Evolutionary conservation across 2,797 vertebrate species (phyloP).

Genomic region (Psittacula derbiana): DNA sequence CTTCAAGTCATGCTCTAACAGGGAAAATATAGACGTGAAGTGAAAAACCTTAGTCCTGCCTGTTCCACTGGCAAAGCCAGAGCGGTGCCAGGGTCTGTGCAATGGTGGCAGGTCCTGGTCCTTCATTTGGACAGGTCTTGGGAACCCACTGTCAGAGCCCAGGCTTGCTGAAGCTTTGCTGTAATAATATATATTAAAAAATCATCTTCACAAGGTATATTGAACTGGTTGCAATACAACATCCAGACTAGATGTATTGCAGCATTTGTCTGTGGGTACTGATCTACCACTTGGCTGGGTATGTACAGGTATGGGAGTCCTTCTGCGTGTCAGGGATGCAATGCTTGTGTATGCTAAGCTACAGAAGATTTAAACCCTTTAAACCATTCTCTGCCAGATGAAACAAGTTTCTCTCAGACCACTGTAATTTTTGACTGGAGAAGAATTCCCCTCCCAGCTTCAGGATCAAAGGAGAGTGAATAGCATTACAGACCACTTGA

Average conservation of each 20-base stretch:
- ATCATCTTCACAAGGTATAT: not conserved
- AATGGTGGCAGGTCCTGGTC: accelerated
- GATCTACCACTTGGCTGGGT: not conserved
- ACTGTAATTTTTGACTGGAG: not conserved
- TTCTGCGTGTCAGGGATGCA: accelerated
- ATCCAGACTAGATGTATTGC: not conserved
- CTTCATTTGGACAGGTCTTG: accelerated
- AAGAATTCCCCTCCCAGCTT: not conserved
- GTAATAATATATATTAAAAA: not conserved
- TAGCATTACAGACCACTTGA: not conserved
- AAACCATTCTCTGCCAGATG: not conserved
- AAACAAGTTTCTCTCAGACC: not conserved
- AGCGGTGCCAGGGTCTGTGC: accelerated
- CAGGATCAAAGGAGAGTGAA: not conserved
- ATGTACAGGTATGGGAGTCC: no score
- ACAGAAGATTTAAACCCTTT: not conserved
- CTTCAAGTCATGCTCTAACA: accelerated
- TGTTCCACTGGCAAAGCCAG: accelerated
- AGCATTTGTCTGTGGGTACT: no score
- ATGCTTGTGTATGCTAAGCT: accelerated
- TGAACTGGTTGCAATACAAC: not conserved
- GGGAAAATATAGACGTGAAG: not conserved
- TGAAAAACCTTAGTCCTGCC: not conserved
- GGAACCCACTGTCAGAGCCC: accelerated
- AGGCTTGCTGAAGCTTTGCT: not conserved